A percentile compares a stretch with the other conserved stretches of the same genome.
Conservation (phyloP, 2,888 invertebrate species). For the Drosophila hamatofila region DNA sequence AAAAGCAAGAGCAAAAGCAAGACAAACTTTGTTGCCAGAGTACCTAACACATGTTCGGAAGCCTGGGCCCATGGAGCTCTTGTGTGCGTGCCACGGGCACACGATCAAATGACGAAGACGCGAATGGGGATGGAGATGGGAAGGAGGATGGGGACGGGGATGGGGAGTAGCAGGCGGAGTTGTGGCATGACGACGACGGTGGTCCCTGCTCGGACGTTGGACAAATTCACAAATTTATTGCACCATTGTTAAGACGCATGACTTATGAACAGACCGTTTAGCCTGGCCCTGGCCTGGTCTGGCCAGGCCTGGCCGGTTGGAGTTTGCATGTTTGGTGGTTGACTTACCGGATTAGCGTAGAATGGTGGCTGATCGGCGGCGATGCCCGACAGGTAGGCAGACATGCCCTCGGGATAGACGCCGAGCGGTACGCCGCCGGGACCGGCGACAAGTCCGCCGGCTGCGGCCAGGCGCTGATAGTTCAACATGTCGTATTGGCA, state of each 20-base stretch:
- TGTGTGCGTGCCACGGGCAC: conserved; percentile 56
- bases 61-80: conserved; percentile 37
- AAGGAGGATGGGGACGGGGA: too few relatives aligned
- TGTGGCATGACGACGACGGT: conserved; percentile 31
- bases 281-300: conserved; percentile 6
- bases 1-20: conserved; percentile 18
- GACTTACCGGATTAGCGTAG: conserved; percentile 93
- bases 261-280: conserved; percentile 68
- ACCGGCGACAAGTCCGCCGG: conserved; percentile 85
- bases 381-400: conserved; percentile 93
- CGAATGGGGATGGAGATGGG: not conserved
- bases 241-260: conserved; percentile 75
- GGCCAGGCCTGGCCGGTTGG: not conserved
- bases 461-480: conserved; percentile 90
- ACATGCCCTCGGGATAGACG: conserved; percentile 93
- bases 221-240: conserved; percentile 81
- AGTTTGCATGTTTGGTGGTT: conserved; percentile 34
- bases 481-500: conserved; percentile 95
- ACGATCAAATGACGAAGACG: conserved; percentile 75
- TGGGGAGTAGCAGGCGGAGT: conserved; percentile 12
- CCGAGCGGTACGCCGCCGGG: conserved; percentile 91
- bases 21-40: conserved; percentile 4
- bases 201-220: conserved; percentile 67
- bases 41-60: conserved; percentile 71
- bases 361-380: conserved; percentile 94